Conservation (phyloP, 2,888 invertebrate species). For the Campoletis raptor region DNA sequence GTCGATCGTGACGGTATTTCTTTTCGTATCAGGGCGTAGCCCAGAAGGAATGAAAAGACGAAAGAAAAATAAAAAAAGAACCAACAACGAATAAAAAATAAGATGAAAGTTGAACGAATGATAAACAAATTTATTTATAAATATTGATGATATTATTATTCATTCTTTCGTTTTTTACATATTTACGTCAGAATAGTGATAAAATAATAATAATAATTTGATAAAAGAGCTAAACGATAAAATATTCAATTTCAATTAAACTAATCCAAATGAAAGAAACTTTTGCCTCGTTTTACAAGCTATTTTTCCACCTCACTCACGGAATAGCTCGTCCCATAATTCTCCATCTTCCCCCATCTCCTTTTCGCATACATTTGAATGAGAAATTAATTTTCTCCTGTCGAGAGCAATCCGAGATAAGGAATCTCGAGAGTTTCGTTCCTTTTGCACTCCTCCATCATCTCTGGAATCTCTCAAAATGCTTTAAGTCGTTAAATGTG, state of each 20-base stretch:
- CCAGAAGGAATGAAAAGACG: conserved; percentile 25
- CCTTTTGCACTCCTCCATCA: conserved; percentile 4
- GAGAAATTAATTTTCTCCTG: conserved; percentile 70
- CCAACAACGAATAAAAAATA: conserved; percentile 21
- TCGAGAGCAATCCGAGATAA: conserved; percentile 21
- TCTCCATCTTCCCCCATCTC: conserved; percentile 28
- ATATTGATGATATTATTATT: background rate
- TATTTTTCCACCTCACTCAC: conserved; percentile 6
- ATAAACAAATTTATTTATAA: background rate
- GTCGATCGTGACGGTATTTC: conserved; percentile 68
- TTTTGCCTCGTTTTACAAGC: conserved; percentile 48
- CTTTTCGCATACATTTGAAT: conserved; percentile 70
- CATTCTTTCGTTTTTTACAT: background rate
- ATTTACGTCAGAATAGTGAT: background rate
- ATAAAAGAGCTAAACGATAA: conserved; percentile 33
- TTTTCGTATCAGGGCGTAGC: conserved; percentile 58
- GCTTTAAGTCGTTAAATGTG: conserved; percentile 8
- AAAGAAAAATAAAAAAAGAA: conserved; percentile 11
- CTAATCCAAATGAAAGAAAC: conserved; percentile 55
- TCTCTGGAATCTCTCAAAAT: conserved; percentile 21
- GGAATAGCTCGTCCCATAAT: conserved; percentile 50
- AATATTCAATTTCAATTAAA: conserved; percentile 28
- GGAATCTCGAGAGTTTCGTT: conserved; percentile 21
- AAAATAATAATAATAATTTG: background rate
- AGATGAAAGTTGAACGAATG: conserved; percentile 14